Percentiles rank a stretch among this genome's conserved stretches.
These are phyloP conservation scores for Clupea harengus DNA, from an alignment of 2,113 vertebrate genomes.

Conservation along the genomic window DNA sequence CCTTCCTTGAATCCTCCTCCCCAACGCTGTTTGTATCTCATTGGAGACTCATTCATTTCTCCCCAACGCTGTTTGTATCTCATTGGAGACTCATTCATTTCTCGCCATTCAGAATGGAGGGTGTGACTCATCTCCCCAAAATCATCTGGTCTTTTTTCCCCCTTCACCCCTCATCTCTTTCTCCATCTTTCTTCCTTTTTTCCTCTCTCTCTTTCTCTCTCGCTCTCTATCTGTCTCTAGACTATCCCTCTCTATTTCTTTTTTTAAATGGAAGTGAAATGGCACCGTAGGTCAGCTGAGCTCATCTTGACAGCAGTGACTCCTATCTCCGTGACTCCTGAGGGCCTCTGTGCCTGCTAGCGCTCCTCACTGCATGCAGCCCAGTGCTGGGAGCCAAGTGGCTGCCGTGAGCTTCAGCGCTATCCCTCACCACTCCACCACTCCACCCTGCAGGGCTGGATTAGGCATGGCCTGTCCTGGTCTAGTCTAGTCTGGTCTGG, in stretches of 20 bases:
- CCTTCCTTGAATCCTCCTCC: not conserved
- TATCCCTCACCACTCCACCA: not conserved
- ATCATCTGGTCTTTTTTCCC: not conserved
- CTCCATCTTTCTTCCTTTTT: not conserved
- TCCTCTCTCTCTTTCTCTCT: not conserved
- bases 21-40: not conserved
- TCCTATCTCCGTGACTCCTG: not conserved
- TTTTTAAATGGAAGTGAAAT: not conserved
- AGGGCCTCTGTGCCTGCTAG: not conserved
- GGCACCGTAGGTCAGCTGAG: not conserved
- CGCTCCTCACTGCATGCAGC: not conserved
- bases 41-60: not conserved
- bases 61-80: not conserved
- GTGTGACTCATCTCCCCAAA: not conserved
- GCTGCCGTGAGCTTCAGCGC: not conserved
- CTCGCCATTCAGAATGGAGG: not conserved
- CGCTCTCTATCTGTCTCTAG: too few species aligned
- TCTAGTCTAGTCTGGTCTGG: not conserved
- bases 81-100: not conserved
- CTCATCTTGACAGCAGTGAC: constrained; percentile 3
- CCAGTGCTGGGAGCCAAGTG: not conserved
- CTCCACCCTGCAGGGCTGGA: not conserved
- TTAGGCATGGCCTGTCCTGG: not conserved
- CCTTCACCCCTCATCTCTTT: not conserved
- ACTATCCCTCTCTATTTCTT: not conserved